phyloP scores from a whole-genome alignment of 2,888 invertebrate species.

The Selenia dentaria region DNA sequence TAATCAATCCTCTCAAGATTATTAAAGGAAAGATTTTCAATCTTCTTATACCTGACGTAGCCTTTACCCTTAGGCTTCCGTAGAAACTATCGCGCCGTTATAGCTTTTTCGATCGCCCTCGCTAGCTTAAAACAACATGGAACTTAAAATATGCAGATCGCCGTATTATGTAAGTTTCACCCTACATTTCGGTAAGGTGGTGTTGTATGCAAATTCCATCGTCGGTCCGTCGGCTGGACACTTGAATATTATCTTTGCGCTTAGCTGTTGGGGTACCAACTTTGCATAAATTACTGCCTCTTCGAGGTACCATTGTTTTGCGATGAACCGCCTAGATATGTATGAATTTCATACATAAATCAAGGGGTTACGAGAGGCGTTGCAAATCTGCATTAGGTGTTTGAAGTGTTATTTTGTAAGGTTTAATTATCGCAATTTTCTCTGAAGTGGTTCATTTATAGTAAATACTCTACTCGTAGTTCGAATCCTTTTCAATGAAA shows the following conservation, averaged over 20 bases:
- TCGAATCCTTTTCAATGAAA: no score
- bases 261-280: conserved; percentile 38
- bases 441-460: no score
- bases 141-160: conserved; percentile 16
- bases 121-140: conserved; percentile 5
- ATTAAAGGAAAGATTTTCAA: no score
- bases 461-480: no score
- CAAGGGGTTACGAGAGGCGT: conserved; percentile 22
- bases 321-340: conserved; percentile 22
- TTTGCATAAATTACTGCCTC: conserved; percentile 50
- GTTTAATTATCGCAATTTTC: no score
- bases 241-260: conserved; percentile 47
- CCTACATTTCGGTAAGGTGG: conserved; percentile 36
- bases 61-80: no score
- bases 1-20: no score
- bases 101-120: neutral
- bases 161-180: conserved; percentile 20
- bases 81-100: no score
- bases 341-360: conserved; percentile 37
- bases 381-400: conserved; percentile 16
- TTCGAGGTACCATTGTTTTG: conserved; percentile 42
- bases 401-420: no score
- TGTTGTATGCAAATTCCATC: conserved; percentile 46
- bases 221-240: conserved; percentile 37
- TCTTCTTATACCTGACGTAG: no score